These are phyloP conservation scores for Trididemnum nubilum DNA, from an alignment of 23 tunicate species.

Conservation along the genomic window DNA sequence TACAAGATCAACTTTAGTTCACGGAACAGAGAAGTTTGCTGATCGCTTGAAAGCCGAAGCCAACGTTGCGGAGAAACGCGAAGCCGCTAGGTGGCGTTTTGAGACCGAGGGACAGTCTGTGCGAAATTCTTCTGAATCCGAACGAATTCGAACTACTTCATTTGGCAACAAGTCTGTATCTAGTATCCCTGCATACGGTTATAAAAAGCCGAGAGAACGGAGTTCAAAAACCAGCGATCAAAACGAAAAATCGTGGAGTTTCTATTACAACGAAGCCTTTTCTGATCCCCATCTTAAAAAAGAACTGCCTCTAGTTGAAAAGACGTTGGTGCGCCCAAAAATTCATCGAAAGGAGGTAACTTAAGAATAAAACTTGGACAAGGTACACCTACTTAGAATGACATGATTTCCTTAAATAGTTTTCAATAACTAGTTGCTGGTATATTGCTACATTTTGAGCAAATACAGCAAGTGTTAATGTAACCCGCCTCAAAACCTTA, in stretches of 20 bases:
- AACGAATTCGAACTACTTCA: background rate
- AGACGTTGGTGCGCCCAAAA: background rate
- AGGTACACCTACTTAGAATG: too few species aligned
- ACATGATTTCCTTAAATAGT: too few species aligned
- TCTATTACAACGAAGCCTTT: conserved; percentile 27
- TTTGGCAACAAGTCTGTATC: conserved; percentile 4
- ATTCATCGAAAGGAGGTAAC: background rate
- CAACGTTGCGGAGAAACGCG: conserved; percentile 20
- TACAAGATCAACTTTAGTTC: conserved; percentile 34
- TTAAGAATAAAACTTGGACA: too few species aligned
- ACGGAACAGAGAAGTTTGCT: conserved; percentile 18
- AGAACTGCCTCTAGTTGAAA: conserved; percentile 11
- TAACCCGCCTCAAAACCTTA: too few species aligned
- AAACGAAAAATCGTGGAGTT: conserved; percentile 13
- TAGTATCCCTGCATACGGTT: conserved; percentile 16
- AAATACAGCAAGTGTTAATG: too few species aligned
- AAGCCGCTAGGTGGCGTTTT: conserved; percentile 38
- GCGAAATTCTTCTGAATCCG: background rate
- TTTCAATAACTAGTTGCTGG: too few species aligned
- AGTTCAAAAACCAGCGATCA: background rate
- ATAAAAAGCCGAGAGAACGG: conserved; percentile 9
- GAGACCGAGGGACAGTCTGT: conserved; percentile 26
- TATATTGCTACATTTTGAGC: too few species aligned
- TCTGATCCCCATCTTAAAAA: conserved; percentile 1
- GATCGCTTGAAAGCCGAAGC: conserved; percentile 11